A percentile compares a stretch with the other conserved stretches of the same genome.
Evolutionary conservation across 2,113 vertebrate species (phyloP).

Genomic region (Ranitomeya imitator): DNA sequence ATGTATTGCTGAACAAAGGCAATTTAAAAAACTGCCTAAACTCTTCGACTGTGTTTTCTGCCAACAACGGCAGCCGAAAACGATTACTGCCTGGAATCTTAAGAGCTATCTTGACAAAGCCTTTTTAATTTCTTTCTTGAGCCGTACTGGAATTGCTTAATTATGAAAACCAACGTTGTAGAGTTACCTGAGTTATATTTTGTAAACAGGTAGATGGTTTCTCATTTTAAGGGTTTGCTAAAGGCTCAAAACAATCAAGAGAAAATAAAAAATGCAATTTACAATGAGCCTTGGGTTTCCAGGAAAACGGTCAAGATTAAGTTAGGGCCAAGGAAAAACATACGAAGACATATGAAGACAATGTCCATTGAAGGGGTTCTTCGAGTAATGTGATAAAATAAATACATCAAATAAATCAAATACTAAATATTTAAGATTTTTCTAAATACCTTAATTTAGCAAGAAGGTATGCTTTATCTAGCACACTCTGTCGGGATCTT

Average conservation of each 20-base stretch:
- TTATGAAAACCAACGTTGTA: background rate
- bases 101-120: conserved; percentile 26
- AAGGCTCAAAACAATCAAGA: background rate
- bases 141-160: conserved; percentile 11
- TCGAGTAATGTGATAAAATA: no score
- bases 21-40: conserved; percentile 40
- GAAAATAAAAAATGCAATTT: background rate
- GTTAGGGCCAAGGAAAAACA: background rate
- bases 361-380: no score
- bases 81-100: background rate
- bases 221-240: background rate
- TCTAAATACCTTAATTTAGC: no score
- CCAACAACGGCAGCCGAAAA: background rate
- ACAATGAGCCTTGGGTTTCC: background rate
- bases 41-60: conserved; percentile 1
- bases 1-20: conserved; percentile 33
- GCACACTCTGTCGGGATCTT: no score
- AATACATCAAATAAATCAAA: no score
- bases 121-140: conserved; percentile 34
- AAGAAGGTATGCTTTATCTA: no score
- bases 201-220: background rate
- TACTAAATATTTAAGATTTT: no score
- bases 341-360: no score
- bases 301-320: background rate
- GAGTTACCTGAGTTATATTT: background rate